phyloP scores from a whole-genome alignment of 2,113 vertebrate genomes.

The Corythoichthys haematopterus region DNA sequence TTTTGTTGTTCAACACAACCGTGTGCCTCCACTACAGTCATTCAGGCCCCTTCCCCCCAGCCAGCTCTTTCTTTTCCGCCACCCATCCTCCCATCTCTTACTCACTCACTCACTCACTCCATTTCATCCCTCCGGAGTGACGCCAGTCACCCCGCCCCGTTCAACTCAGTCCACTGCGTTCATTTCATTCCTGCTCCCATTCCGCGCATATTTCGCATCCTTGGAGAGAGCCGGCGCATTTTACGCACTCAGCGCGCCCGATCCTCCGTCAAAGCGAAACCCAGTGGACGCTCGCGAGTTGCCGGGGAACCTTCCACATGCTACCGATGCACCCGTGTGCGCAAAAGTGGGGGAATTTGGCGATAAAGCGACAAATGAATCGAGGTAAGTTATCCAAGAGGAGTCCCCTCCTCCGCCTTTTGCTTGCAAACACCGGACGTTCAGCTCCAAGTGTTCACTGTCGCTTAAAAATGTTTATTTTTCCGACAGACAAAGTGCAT shows the following conservation, averaged over 20 bases:
- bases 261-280: slow-evolving; percentile 27
- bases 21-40: slow-evolving; percentile 20
- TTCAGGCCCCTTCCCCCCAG: slow-evolving; percentile 50
- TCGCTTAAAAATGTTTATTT: slow-evolving; percentile 14
- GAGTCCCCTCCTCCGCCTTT: slow-evolving; percentile 25
- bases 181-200: slow-evolving; percentile 98
- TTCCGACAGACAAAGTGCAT: not conserved
- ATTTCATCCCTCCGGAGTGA: slow-evolving; percentile 74
- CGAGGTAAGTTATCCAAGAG: slow-evolving; percentile 73
- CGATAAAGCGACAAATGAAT: slow-evolving; percentile 52
- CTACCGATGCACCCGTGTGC: slow-evolving; percentile 11
- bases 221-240: slow-evolving; percentile 76
- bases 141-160: slow-evolving; percentile 80
- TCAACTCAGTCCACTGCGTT: slow-evolving; percentile 85
- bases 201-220: slow-evolving; percentile 95
- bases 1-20: slow-evolving; percentile 63
- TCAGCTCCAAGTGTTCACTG: slow-evolving; percentile 34
- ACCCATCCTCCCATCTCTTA: slow-evolving; percentile 37
- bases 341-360: slow-evolving; percentile 55
- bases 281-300: slow-evolving; percentile 35
- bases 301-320: slow-evolving; percentile 25
- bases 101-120: slow-evolving; percentile 36
- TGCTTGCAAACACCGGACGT: slow-evolving; percentile 34
- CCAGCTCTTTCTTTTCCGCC: slow-evolving; percentile 18
- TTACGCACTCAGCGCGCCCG: slow-evolving; percentile 66